Base-by-base conservation (phyloP, 1,140 invertebrate species). In the Pogonomyrmex californicus region DNA sequence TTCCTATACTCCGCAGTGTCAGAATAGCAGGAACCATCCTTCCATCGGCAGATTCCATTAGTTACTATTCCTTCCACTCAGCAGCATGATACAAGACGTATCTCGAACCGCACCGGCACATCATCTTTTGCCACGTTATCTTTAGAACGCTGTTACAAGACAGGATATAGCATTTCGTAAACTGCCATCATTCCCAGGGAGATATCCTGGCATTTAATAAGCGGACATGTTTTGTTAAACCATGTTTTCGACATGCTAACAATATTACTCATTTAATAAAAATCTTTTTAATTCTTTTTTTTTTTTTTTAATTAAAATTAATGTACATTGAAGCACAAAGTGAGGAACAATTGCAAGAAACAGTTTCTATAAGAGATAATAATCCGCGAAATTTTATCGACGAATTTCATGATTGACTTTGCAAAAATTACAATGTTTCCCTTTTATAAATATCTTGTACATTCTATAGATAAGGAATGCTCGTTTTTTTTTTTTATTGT, bases 41-140 rank as follows among this genome's bases (percentile, higher is more conserved):
- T 44, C 41, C 54, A 85, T 90, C 86, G 63, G 36, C 71, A 54
- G 36, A 9, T 49, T 38, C 68, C 83, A 88, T 91, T 90, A 90
- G 58, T 91, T 76, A 86, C 60, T 54, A 83, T 79, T 56, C 17
- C 71, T 83, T 65, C 47, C 14, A 54, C 36, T 47, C 54, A 44
- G 23, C 49, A 71, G 17, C 41, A 68, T 49, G 49, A 65, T 77
- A 75, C 33, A 73, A 10, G 47, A 73, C 56, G n/a, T 60, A 47
- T 85, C 89, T 90, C 38, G 49, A 30, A 44, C 12, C 68, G 38
- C 36, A 30, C 2, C 36, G 14, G 41, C 54, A 14, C 30, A 58
- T 87, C 41, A 68, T 73, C 54, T 9, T 66, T 66, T 47, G 10
- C n/a, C 79, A 71, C 51, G 33, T 90, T 89, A 90, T 90, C 89